Conservation (phyloP, 53 echinoderm and acorn worm species). For the Apostichopus leukothele region DNA sequence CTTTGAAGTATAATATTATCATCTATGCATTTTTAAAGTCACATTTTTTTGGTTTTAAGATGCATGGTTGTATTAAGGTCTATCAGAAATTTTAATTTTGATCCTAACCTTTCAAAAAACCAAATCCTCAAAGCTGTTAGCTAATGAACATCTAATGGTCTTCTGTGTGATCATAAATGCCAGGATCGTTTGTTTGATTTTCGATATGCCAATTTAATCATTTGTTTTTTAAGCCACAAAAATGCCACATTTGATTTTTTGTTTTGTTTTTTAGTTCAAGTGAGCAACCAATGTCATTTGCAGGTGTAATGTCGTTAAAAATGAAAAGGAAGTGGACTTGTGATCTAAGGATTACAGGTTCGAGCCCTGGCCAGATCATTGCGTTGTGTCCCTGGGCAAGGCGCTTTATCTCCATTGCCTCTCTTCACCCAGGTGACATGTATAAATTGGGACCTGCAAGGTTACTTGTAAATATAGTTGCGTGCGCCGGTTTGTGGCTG, state of each 20-base stretch:
- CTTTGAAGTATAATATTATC: too few relatives aligned
- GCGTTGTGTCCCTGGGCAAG: too few relatives aligned
- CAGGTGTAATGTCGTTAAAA: neutral
- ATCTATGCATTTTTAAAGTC: too few relatives aligned
- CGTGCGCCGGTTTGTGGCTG: too few relatives aligned
- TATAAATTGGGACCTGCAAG: too few relatives aligned
- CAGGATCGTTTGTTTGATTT: neutral
- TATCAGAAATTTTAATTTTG: neutral
- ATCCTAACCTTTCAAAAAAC: neutral
- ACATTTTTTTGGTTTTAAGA: too few relatives aligned
- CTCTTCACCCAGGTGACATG: too few relatives aligned
- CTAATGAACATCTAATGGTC: neutral
- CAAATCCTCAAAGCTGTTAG: slow-evolving; percentile 10
- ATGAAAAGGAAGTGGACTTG: neutral
- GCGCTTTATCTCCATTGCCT: too few relatives aligned
- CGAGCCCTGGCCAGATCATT: too few relatives aligned
- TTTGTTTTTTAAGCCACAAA: neutral
- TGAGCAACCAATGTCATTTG: neutral
- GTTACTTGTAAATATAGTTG: too few relatives aligned
- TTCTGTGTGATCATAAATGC: neutral
- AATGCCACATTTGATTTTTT: neutral
- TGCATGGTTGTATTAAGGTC: neutral
- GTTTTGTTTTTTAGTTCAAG: neutral
- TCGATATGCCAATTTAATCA: neutral
- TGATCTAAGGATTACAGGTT: too few relatives aligned